Conservation (phyloP, 2,113 vertebrate species). For the Nothocercus julius region DNA sequence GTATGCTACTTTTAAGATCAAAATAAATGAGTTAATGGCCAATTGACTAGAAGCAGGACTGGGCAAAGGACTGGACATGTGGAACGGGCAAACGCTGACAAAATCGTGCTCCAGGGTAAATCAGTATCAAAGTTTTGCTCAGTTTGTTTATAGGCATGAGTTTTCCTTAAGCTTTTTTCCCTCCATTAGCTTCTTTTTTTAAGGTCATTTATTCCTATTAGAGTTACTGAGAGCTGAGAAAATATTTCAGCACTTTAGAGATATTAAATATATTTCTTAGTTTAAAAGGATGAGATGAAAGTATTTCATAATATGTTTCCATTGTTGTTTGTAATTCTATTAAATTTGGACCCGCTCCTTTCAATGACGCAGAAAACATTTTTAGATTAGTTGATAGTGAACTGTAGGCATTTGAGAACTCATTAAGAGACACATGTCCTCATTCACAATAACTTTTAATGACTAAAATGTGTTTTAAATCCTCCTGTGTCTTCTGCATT, state of each 20-base stretch:
- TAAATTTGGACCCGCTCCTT: slow-evolving; percentile 57
- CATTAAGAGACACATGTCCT: slow-evolving; percentile 66
- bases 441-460: slow-evolving; percentile 75
- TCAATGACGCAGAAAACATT: slow-evolving; percentile 61
- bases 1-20: slow-evolving; percentile 63
- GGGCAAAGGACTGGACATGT: slow-evolving; percentile 50
- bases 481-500: slow-evolving; percentile 60
- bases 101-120: not conserved
- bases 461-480: slow-evolving; percentile 73
- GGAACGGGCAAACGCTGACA: not conserved
- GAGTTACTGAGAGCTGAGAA: not conserved
- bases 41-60: slow-evolving; percentile 55
- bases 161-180: not conserved
- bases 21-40: slow-evolving; percentile 67
- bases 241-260: not conserved
- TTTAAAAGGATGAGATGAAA: not conserved
- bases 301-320: not conserved
- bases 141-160: not conserved
- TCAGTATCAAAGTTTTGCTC: not conserved
- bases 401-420: slow-evolving; percentile 69
- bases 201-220: not conserved
- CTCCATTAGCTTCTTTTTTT: not conserved
- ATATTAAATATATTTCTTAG: not conserved
- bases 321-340: slow-evolving; percentile 36
- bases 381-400: slow-evolving; percentile 72